These are phyloP conservation scores for Apaloderma vittatum DNA, from an alignment of 2,113 vertebrate species.

Conservation along the genomic window DNA sequence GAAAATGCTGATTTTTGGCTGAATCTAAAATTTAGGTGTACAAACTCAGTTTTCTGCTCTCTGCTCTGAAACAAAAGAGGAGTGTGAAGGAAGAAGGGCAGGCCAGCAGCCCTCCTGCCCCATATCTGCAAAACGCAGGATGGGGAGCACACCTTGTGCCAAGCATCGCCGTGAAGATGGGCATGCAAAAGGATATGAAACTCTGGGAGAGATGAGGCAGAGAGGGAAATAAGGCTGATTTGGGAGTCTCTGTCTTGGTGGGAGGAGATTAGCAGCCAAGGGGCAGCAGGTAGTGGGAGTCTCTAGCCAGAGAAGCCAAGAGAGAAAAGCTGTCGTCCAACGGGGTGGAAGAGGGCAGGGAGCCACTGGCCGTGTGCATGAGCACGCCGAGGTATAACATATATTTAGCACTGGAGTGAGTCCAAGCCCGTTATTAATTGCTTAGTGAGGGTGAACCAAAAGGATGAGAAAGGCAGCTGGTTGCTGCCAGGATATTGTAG, in stretches of 20 bases:
- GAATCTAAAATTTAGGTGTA: not conserved
- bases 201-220: not conserved
- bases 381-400: fast-evolving
- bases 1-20: not conserved
- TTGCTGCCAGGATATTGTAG: constrained; percentile 16
- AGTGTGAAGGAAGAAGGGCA: not conserved
- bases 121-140: not conserved
- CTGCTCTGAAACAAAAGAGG: not conserved
- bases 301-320: not conserved
- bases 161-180: not conserved
- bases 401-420: not conserved
- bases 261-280: not conserved
- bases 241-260: fast-evolving
- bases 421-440: not conserved
- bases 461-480: constrained; percentile 4
- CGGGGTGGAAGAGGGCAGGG: not conserved
- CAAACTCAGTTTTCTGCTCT: not conserved
- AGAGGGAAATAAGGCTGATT: not conserved
- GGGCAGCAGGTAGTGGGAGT: not conserved
- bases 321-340: not conserved
- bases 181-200: not conserved
- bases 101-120: fast-evolving
- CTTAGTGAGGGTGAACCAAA: not conserved
- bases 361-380: fast-evolving
- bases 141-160: not conserved